Base-by-base conservation (phyloP, 1,140 invertebrate genomes). In the Drosophila oshimai region DNA sequence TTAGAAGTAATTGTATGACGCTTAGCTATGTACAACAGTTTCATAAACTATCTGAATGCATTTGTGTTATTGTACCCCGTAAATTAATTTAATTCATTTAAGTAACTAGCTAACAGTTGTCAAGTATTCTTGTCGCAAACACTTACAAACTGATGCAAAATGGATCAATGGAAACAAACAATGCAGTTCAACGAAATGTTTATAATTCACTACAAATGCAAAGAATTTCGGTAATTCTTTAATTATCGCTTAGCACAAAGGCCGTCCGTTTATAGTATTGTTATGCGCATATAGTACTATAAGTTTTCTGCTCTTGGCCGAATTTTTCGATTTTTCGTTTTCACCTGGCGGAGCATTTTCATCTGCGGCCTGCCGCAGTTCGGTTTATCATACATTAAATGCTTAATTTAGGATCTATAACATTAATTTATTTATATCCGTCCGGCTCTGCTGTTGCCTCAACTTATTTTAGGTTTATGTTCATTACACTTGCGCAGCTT, bases 81-180 rank as follows among this genome's bases (percentile, higher is more conserved):
- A 74, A 73, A 68, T 75, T 70, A 84, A 72, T 71, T 74, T 33
- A 67, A 74, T 86, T 74, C 44, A 80, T 86, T 84, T 86, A 87
- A 87, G 72, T 87, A 87, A 87, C 81, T 87, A 87, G 83, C 81
- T 87, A 87, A 87, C 81, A 87, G 72, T 79, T 80, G 70, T 79
- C 54, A 78, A 78, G 74, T 58, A 73, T 50, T 69, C 51, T 68
- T 42, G 31, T 4, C 37, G 45, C 58, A 54, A 55, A 68, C 62
- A 79, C 76, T 80, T 80, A 79, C 69, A 62, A 81, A 83, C 69
- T 83, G 47, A 75, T 69, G 77, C 71, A 79, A 74, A 79, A 78
- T 45, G 26, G 54, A 12, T 67, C 22, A 60, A 55, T 68, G 39
- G 45, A 86, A 73, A 77, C 57, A 87, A 77, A 88, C 62, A 88